These are phyloP conservation scores for Trachelus iudaicus DNA, from an alignment of 2,888 invertebrate species.

Conservation along the genomic window DNA sequence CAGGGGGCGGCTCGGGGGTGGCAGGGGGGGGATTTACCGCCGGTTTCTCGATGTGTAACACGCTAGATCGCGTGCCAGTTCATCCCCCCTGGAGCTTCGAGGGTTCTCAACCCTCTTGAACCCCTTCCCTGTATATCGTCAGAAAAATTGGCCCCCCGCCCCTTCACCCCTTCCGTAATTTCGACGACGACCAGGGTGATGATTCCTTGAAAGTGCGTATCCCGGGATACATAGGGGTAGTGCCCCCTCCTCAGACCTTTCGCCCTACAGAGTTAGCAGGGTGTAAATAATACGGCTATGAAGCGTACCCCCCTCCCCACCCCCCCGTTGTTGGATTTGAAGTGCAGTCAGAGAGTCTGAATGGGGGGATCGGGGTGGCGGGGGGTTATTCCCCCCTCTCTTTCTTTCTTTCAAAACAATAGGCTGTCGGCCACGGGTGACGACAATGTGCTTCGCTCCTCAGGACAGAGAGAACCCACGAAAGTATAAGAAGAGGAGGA, in stretches of 20 bases:
- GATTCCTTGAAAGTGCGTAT: background rate
- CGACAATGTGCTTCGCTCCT: constrained; percentile 42
- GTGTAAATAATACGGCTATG: constrained; percentile 49
- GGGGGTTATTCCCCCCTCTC: constrained; percentile 3
- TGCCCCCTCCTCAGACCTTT: background rate
- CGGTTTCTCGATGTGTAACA: constrained; percentile 41
- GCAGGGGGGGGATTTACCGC: constrained; percentile 28
- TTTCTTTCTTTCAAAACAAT: constrained; percentile 42
- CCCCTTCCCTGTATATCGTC: no score
- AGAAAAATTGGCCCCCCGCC: no score
- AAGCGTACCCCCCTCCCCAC: constrained; percentile 17
- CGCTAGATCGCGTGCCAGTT: constrained; percentile 62
- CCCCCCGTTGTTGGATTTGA: constrained; percentile 15
- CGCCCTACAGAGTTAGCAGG: constrained; percentile 38
- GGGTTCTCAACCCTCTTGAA: constrained; percentile 50
- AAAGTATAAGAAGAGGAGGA: no score
- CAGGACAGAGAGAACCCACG: background rate
- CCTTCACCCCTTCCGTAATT: background rate
- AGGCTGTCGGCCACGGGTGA: constrained; percentile 57
- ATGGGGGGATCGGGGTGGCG: constrained; percentile 4
- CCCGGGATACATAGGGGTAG: constrained; percentile 15
- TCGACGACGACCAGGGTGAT: no score
- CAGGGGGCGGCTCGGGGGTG: constrained; percentile 25
- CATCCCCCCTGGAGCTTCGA: constrained; percentile 53
- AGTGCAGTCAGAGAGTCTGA: background rate